These are phyloP conservation scores for Scartelaos histophorus DNA, from an alignment of 2,113 vertebrate genomes.

Conservation along the genomic window DNA sequence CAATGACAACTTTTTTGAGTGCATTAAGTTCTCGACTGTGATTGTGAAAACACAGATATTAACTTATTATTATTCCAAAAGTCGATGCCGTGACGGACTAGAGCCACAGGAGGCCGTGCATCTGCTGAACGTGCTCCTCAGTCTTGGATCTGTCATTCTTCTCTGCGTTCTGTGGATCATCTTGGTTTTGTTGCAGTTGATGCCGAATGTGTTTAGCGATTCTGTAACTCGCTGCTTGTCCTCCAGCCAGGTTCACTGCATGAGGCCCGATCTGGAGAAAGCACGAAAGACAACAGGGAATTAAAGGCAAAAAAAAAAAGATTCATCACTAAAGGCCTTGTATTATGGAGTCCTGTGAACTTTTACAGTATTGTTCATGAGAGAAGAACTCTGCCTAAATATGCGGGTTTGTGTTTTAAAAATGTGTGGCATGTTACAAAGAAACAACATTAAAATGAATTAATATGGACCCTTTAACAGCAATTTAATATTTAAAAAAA, in stretches of 20 bases:
- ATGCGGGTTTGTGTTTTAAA: too few species aligned
- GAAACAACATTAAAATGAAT: too few species aligned
- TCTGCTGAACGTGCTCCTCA: conserved; percentile 76
- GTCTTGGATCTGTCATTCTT: conserved; percentile 52
- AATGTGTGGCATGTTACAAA: too few species aligned
- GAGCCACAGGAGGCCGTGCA: conserved; percentile 78
- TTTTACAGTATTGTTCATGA: too few species aligned
- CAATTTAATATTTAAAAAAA: too few species aligned
- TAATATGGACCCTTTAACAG: too few species aligned
- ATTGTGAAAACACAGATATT: too few species aligned
- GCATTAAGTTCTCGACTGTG: too few species aligned
- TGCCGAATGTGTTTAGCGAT: conserved; percentile 69
- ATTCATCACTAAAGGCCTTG: too few species aligned
- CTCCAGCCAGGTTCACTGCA: conserved; percentile 81
- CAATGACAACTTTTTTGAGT: too few species aligned
- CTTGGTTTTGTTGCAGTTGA: conserved; percentile 19
- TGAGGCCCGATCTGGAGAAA: conserved; percentile 76
- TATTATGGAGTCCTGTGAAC: too few species aligned
- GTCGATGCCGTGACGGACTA: conserved; percentile 21
- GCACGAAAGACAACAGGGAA: background rate
- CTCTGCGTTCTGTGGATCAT: conserved; percentile 6
- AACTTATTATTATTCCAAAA: background rate
- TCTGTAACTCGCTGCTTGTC: conserved; percentile 76
- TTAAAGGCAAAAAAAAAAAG: background rate
- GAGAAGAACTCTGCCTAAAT: too few species aligned